Conservation (phyloP, 2,797 vertebrate genomes). For the Echiichthys vipera region DNA sequence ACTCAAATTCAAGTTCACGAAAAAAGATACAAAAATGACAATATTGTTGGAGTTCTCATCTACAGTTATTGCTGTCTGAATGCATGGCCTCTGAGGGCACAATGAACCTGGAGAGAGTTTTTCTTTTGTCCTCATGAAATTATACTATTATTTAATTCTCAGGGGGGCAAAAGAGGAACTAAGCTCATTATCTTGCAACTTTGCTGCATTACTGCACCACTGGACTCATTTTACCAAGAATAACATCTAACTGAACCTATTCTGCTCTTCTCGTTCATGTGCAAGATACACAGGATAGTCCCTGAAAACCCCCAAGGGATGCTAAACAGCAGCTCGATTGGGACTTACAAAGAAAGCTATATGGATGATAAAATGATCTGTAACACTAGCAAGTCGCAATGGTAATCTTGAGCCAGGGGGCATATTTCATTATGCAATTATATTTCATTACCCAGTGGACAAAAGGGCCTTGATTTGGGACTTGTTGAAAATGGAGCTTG, state of each 20-base stretch:
- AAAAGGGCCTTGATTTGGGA: conserved; percentile 43
- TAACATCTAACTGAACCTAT: conserved; percentile 50
- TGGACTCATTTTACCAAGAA: conserved; percentile 54
- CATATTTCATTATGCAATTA: conserved; percentile 61
- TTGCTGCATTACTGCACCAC: conserved; percentile 60
- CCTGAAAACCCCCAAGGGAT: conserved; percentile 46
- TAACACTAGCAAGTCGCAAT: conserved; percentile 40
- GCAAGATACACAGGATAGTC: conserved; percentile 36
- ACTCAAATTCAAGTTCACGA: neutral
- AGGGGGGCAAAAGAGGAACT: conserved; percentile 45
- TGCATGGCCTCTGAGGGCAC: conserved; percentile 23
- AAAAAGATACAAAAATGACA: neutral
- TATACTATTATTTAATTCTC: conserved; percentile 51
- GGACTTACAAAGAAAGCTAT: conserved; percentile 37
- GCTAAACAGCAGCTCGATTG: conserved; percentile 30
- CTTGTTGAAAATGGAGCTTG: conserved; percentile 37
- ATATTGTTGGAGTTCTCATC: conserved; percentile 4
- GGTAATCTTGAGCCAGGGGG: conserved; percentile 30
- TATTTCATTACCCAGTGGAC: conserved; percentile 63
- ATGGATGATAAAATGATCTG: conserved; percentile 53
- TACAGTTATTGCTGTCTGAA: conserved; percentile 19
- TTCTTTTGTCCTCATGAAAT: conserved; percentile 54
- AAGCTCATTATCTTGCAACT: conserved; percentile 69
- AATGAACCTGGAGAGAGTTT: conserved; percentile 31
- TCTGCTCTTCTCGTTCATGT: conserved; percentile 45